Percentiles rank a stretch among this genome's conserved stretches.
These are phyloP conservation scores for Psilopogon haemacephalus DNA, from an alignment of 2,113 vertebrate genomes.

Conservation along the genomic window DNA sequence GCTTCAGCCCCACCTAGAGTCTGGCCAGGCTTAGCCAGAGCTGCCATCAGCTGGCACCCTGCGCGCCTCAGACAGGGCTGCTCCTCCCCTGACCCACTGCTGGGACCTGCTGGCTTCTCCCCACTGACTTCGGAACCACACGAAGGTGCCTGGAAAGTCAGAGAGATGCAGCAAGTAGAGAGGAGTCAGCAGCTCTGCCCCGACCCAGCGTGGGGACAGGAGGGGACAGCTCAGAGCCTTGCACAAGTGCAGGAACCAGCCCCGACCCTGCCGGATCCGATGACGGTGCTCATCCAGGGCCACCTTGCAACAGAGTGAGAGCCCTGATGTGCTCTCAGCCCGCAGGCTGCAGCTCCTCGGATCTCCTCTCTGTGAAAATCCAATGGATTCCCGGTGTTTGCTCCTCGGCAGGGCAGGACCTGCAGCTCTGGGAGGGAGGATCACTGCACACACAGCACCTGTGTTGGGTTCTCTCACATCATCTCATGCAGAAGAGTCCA, in stretches of 20 bases:
- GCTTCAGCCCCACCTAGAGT: conserved; percentile 62
- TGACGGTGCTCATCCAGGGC: neutral
- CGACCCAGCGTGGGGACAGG: rapidly evolving
- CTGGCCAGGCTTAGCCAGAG: neutral
- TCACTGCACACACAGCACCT: neutral
- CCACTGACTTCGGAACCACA: neutral
- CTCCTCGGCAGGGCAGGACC: neutral
- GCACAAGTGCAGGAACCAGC: neutral
- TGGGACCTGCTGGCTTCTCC: neutral
- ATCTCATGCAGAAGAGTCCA: neutral
- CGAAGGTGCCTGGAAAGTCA: neutral
- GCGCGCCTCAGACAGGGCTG: neutral
- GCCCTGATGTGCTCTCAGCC: neutral
- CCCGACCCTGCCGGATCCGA: neutral
- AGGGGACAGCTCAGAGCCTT: rapidly evolving
- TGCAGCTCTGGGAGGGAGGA: neutral
- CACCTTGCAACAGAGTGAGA: rapidly evolving
- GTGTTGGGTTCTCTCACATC: neutral
- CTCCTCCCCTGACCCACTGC: neutral
- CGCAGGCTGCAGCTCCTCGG: rapidly evolving
- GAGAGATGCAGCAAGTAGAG: neutral
- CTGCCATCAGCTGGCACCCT: neutral
- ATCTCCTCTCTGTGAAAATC: neutral
- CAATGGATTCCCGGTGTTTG: neutral
- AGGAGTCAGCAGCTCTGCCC: neutral